A percentile compares a stretch with the other conserved stretches of the same genome.
Conservation (phyloP, 2,797 vertebrate species). For the Myripristis murdjan region DNA sequence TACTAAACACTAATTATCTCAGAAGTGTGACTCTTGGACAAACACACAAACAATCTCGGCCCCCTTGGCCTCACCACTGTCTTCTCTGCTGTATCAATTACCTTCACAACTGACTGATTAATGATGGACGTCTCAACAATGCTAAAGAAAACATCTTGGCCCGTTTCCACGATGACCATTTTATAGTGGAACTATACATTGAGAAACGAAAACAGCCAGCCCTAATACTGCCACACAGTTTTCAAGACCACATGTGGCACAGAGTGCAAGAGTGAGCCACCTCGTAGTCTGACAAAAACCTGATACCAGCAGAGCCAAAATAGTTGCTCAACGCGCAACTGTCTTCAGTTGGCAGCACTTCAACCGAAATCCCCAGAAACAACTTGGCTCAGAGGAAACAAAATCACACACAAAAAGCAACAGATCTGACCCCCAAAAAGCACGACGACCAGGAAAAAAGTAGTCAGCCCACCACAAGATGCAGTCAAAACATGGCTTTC, state of each 20-base stretch:
- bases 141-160: neutral
- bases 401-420: slow-evolving; percentile 63
- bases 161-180: neutral
- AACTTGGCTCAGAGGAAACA: slow-evolving; percentile 43
- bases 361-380: slow-evolving; percentile 30
- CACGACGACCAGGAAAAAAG: slow-evolving; percentile 54
- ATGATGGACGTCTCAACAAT: slow-evolving; percentile 13
- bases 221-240: neutral
- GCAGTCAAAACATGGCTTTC: slow-evolving; percentile 87
- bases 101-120: slow-evolving; percentile 3
- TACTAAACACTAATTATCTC: slow-evolving; percentile 81
- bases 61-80: slow-evolving; percentile 32
- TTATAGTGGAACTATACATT: neutral
- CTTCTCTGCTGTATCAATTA: slow-evolving; percentile 50
- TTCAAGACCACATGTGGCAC: neutral
- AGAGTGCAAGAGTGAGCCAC: neutral
- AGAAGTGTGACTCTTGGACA: slow-evolving; percentile 78
- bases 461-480: slow-evolving; percentile 69
- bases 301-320: slow-evolving; percentile 29
- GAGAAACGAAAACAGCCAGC: neutral
- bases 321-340: slow-evolving; percentile 49
- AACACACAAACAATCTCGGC: slow-evolving; percentile 77
- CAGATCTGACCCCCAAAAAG: slow-evolving; percentile 59
- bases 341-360: slow-evolving; percentile 48
- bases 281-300: slow-evolving; percentile 7